Conservation (phyloP, 1,140 invertebrate species). For the Argopecten irradians region DNA sequence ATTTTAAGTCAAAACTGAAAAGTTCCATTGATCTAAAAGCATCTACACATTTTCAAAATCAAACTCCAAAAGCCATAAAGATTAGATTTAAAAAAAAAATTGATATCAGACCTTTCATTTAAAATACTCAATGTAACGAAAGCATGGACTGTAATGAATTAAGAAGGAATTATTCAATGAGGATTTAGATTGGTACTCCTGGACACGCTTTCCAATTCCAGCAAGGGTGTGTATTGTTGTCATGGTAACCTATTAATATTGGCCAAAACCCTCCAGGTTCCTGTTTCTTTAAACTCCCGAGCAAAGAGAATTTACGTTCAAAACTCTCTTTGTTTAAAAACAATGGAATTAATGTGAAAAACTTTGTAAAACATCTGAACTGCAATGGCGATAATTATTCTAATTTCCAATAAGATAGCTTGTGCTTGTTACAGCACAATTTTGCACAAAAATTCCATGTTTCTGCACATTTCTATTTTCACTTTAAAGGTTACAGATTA, state of each 20-base stretch:
- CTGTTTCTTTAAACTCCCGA: no score
- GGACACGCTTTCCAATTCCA: background rate
- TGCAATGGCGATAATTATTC: background rate
- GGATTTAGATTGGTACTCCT: background rate
- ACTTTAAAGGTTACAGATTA: constrained; percentile 7
- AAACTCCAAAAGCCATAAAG: no score
- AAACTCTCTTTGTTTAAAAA: no score
- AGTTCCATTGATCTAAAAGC: no score
- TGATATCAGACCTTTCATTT: no score
- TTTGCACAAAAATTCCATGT: background rate
- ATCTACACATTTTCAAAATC: no score
- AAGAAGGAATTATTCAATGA: background rate
- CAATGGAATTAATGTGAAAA: background rate
- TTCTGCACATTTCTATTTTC: background rate
- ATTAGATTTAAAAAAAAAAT: no score
- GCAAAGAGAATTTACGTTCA: no score
- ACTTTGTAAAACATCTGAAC: background rate
- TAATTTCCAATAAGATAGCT: background rate
- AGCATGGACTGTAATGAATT: background rate
- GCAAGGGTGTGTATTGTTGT: background rate
- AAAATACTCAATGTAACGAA: no score
- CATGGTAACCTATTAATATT: background rate
- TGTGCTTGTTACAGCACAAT: background rate
- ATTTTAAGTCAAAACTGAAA: no score
- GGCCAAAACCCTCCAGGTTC: background rate